A percentile compares a stretch with the other conserved stretches of the same genome.
phyloP scores from a whole-genome alignment of 2,888 invertebrate genomes.

The Strigamia crassipes region DNA sequence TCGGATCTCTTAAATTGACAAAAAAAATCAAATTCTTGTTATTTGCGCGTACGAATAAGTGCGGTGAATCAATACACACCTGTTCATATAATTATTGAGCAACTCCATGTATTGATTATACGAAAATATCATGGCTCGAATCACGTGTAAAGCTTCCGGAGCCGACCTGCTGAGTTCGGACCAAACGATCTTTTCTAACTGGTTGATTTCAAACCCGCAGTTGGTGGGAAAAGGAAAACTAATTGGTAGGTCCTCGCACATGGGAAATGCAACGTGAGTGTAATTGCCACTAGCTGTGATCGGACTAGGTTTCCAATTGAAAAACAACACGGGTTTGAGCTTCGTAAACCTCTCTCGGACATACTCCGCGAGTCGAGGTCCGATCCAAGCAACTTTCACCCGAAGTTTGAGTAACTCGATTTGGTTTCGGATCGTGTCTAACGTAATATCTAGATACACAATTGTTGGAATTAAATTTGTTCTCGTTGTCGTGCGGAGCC shows the following conservation, averaged over 20 bases:
- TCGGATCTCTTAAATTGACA: not conserved
- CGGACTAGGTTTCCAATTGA: constrained; percentile 70
- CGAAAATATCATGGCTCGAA: constrained; percentile 59
- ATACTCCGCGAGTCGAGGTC: constrained; percentile 63
- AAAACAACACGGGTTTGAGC: constrained; percentile 64
- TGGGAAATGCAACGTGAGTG: constrained; percentile 67
- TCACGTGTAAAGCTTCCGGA: constrained; percentile 57
- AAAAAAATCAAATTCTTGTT: not conserved
- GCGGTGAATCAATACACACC: not conserved
- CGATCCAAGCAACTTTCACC: constrained; percentile 74
- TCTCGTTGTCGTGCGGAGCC: not conserved
- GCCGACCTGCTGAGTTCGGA: constrained; percentile 64
- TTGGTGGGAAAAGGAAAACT: constrained; percentile 53
- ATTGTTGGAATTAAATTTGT: not conserved
- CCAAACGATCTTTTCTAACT: constrained; percentile 72
- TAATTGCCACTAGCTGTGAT: constrained; percentile 62
- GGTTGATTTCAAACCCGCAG: constrained; percentile 72
- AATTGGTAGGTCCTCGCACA: constrained; percentile 63
- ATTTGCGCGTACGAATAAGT: not conserved
- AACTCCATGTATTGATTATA: constrained; percentile 64
- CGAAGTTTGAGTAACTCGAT: constrained; percentile 66
- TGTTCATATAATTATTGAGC: constrained; percentile 54
- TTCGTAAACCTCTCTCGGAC: constrained; percentile 54
- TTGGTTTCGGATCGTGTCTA: constrained; percentile 59
- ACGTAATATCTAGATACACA: constrained; percentile 47